phyloP scores from a whole-genome alignment of 2,888 invertebrate species.

The Nemotelus pantherinus region DNA sequence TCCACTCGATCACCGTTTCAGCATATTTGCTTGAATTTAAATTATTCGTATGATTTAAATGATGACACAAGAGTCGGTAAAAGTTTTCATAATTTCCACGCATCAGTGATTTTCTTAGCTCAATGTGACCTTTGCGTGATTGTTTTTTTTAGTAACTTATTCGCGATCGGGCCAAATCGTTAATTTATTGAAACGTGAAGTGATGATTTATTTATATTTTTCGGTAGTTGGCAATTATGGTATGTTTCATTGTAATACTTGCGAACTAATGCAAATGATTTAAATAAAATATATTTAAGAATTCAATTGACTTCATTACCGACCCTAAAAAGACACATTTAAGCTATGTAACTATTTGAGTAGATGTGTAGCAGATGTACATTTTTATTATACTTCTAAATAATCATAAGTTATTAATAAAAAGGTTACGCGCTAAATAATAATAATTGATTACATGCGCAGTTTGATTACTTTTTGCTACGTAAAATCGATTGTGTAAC shows the following conservation, averaged over 20 bases:
- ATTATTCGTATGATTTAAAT: slow-evolving; percentile 3
- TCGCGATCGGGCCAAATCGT: not conserved
- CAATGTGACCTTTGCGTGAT: slow-evolving; percentile 3
- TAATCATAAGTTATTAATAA: too few relatives aligned
- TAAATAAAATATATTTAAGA: too few relatives aligned
- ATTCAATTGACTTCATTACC: too few relatives aligned
- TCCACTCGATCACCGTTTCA: not conserved
- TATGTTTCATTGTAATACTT: slow-evolving; percentile 55
- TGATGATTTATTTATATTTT: slow-evolving; percentile 64
- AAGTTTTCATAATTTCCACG: not conserved
- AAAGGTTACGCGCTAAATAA: too few relatives aligned
- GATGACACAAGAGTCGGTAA: not conserved
- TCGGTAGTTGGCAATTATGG: slow-evolving; percentile 63
- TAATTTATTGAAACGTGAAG: slow-evolving; percentile 7
- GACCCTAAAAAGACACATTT: too few relatives aligned
- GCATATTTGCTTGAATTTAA: not conserved
- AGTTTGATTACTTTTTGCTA: too few relatives aligned
- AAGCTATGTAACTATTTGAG: too few relatives aligned
- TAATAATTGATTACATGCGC: too few relatives aligned
- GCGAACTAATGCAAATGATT: too few relatives aligned
- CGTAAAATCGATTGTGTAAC: too few relatives aligned
- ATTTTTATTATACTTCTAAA: too few relatives aligned
- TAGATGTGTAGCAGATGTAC: too few relatives aligned
- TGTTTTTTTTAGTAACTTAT: slow-evolving; percentile 1
- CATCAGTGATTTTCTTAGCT: not conserved